These are phyloP conservation scores for Incurvaria masculella DNA, from an alignment of 2,888 invertebrate genomes.

Conservation along the genomic window DNA sequence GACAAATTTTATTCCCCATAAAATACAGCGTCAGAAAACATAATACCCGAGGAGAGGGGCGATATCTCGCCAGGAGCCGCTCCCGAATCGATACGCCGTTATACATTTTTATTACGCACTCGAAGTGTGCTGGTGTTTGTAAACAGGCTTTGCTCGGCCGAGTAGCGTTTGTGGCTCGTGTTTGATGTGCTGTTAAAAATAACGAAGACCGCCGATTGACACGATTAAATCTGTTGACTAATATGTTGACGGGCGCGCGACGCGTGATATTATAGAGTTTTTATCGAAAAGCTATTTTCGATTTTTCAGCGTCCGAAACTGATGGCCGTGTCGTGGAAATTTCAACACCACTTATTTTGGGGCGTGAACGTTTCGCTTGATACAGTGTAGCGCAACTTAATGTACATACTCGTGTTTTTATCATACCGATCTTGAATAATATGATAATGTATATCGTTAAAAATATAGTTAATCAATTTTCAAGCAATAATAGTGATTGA, in stretches of 20 bases:
- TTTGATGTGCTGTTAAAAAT: constrained; percentile 56
- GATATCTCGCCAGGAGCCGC: no score
- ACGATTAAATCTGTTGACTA: constrained; percentile 46
- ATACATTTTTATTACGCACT: constrained; percentile 55
- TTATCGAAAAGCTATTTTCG: neutral
- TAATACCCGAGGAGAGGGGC: no score
- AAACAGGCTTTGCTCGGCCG: constrained; percentile 48
- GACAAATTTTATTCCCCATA: no score
- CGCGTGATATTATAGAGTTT: neutral
- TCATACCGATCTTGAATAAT: no score
- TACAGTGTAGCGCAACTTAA: no score
- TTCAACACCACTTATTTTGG: neutral
- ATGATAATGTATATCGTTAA: no score
- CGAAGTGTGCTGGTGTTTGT: constrained; percentile 47
- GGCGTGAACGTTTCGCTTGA: no score
- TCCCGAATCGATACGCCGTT: constrained; percentile 49
- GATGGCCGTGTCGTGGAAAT: neutral
- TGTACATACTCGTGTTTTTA: no score
- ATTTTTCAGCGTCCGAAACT: neutral
- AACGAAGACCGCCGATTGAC: constrained; percentile 46
- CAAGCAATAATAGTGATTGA: no score
- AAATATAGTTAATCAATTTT: no score
- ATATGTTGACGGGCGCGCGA: constrained; percentile 33
- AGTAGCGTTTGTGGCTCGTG: constrained; percentile 39
- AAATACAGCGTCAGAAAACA: no score